Evolutionary conservation across 2,888 invertebrate genomes (phyloP).

Genomic region (Andrena marginata): DNA sequence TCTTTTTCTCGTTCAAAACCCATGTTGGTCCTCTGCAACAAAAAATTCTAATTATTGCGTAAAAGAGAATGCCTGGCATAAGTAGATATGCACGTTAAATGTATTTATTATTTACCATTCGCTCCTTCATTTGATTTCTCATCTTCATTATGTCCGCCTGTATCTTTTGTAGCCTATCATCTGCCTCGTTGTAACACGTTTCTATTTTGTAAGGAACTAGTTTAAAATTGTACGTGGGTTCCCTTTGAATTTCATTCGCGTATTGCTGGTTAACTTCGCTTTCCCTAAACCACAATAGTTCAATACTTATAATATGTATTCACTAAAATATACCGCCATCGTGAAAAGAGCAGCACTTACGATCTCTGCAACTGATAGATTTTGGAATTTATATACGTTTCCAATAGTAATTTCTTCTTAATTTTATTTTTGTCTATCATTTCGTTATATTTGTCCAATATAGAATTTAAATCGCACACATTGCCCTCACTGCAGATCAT

Average conservation of each 20-base stretch:
- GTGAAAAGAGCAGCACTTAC: constrained; percentile 62
- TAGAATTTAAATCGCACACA: constrained; percentile 60
- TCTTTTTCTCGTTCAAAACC: constrained; percentile 75
- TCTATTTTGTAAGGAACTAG: constrained; percentile 70
- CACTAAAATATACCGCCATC: background rate
- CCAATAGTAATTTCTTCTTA: constrained; percentile 69
- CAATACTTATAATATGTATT: constrained; percentile 9
- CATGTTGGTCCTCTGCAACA: constrained; percentile 73
- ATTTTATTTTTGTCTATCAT: constrained; percentile 72
- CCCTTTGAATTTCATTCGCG: constrained; percentile 71
- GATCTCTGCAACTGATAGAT: constrained; percentile 52
- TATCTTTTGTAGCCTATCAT: constrained; percentile 66
- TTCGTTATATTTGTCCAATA: constrained; percentile 73
- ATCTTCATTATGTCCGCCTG: constrained; percentile 71
- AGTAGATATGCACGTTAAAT: background rate
- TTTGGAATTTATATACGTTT: constrained; percentile 47
- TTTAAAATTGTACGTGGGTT: constrained; percentile 75
- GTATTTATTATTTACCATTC: constrained; percentile 70
- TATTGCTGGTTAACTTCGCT: constrained; percentile 69
- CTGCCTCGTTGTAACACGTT: constrained; percentile 67
- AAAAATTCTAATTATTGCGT: constrained; percentile 10
- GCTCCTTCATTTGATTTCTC: constrained; percentile 78
- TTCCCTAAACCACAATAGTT: constrained; percentile 69
- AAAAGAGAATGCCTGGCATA: background rate
- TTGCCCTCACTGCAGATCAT: constrained; percentile 69